Conservation (phyloP, 1,140 invertebrate genomes). For the Apocrypta bakeri region DNA sequence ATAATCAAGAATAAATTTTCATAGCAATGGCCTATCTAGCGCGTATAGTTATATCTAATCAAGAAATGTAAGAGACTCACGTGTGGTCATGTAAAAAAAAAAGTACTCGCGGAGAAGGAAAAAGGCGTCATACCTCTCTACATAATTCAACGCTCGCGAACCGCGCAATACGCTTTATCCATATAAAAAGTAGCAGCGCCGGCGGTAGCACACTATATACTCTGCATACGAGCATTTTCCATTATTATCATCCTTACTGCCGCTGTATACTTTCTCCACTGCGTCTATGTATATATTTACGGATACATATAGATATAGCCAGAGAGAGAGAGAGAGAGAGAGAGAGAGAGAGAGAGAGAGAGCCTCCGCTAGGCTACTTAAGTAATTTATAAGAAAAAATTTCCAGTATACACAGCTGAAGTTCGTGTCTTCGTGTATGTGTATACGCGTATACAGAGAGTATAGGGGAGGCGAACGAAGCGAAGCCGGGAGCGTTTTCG, state of each 20-base stretch:
- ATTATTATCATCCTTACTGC: constrained; percentile 17
- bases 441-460: no score
- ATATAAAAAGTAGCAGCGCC: background rate
- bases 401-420: background rate
- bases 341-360: no score
- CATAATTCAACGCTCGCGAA: background rate
- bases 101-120: background rate
- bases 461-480: no score
- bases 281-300: no score
- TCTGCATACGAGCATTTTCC: constrained; percentile 10
- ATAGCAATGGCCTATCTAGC: no score
- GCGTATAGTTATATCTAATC: background rate
- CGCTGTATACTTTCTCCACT: no score
- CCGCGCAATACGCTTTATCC: no score
- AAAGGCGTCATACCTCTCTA: background rate
- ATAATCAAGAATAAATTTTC: no score
- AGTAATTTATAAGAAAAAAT: constrained; percentile 34
- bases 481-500: background rate
- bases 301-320: no score
- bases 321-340: no score
- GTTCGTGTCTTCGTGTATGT: background rate
- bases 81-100: constrained; percentile 6
- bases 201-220: no score
- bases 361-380: background rate
- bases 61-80: background rate